These are phyloP conservation scores for Bombylius discolor DNA, from an alignment of 2,888 invertebrate species.

Conservation along the genomic window DNA sequence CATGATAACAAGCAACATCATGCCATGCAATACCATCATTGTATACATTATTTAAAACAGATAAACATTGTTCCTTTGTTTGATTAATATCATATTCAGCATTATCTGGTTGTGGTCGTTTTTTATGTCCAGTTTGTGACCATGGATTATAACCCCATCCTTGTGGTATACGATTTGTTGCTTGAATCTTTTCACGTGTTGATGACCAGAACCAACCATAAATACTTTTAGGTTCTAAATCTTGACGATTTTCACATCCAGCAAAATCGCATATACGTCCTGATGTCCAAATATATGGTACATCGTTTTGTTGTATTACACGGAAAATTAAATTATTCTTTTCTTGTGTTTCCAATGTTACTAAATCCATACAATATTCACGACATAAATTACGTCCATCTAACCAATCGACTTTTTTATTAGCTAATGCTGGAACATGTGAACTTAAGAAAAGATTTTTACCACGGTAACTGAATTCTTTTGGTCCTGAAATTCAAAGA, in stretches of 20 bases:
- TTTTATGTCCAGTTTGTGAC: slow-evolving; percentile 85
- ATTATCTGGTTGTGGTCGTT: slow-evolving; percentile 76
- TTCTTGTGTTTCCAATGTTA: slow-evolving; percentile 78
- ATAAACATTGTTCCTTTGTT: slow-evolving; percentile 75
- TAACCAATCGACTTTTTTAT: slow-evolving; percentile 77
- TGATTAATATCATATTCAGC: slow-evolving; percentile 83
- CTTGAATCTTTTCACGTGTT: slow-evolving; percentile 71
- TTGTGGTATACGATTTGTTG: slow-evolving; percentile 55
- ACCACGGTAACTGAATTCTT: slow-evolving; percentile 76
- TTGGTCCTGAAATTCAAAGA: slow-evolving; percentile 54
- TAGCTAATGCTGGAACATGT: slow-evolving; percentile 63
- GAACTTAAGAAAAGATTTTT: slow-evolving; percentile 82
- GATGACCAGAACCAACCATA: slow-evolving; percentile 92
- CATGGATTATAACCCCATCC: slow-evolving; percentile 68
- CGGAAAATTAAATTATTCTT: slow-evolving; percentile 83
- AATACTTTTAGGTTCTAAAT: slow-evolving; percentile 72
- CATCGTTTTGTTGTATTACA: slow-evolving; percentile 75
- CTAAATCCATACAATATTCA: slow-evolving; percentile 87
- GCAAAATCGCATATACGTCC: slow-evolving; percentile 88
- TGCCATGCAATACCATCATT: slow-evolving; percentile 90
- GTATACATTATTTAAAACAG: slow-evolving; percentile 83
- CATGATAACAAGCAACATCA: slow-evolving; percentile 86
- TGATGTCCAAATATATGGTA: slow-evolving; percentile 88
- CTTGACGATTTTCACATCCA: slow-evolving; percentile 75
- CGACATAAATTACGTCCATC: slow-evolving; percentile 84